Percentiles rank a stretch among this genome's conserved stretches.
Conservation (phyloP, 2,113 vertebrate species). For the Xenopus tropicalis region UCB_Xtro_10.0 CM004443.2:14775001-14775500, state of each 20-base stretch:
- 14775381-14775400: constrained; percentile 88
- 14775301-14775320: neutral
- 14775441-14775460: constrained; percentile 90
- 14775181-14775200: neutral
- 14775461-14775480: constrained; percentile 96
- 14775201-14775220: constrained; percentile 10
- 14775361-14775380: constrained; percentile 94
- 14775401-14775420: constrained; percentile 93
- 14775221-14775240: neutral
- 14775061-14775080: too few relatives aligned
- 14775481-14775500: constrained; percentile 84
- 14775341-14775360: constrained; percentile 82
- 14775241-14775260: neutral
- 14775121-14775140: too few relatives aligned
- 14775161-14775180: too few relatives aligned
- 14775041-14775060: too few relatives aligned
- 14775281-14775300: neutral
- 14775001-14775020: too few relatives aligned
- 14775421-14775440: constrained; percentile 91
- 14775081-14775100: too few relatives aligned
- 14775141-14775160: too few relatives aligned
- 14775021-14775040: too few relatives aligned
- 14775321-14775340: constrained; percentile 79
- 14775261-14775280: neutral
- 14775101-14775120: too few relatives aligned